Base-by-base conservation (phyloP, 64 coral and sea anemone species). In the Orbicella faveolata region DNA sequence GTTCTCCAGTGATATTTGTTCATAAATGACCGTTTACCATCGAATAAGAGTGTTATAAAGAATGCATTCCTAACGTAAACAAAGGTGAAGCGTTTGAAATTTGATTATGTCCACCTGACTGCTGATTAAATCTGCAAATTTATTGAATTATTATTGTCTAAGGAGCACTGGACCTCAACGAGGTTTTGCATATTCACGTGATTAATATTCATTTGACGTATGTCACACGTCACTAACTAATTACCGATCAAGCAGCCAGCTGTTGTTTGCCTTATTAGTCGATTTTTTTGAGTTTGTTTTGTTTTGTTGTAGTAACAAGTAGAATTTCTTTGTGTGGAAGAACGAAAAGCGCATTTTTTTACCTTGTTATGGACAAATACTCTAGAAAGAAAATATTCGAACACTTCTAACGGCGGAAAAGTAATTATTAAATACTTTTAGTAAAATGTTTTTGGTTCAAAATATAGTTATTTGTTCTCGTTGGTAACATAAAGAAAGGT, bases 11-110 rank as follows among this genome's bases (percentile, higher is more conserved):
- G 79, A 82, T 85, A 72, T 85, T 85, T 52, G 63, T 72, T 52
- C 44, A 52, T 73, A 85, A 85, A 72, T 85, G 82, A 85, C 82
- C 82, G 82, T 85, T 85, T 62, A 85, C 82, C 82, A 85, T 85
- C 64, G 82, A 85, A 72, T 85, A 52, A 85, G 39, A 51, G 82
- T 41, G 13, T 85, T 85, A 85, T 85, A 23, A 85, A 52, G 82
- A 85, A 85, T 85, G 82, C 36, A 85, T 52, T 41, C 36, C 64
- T 72, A 85, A 73, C 37, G 65, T 85, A 85, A 85, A 85, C 82
- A 85, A 85, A 85, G 64, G 65, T 23, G 11, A 85, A 85, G 82
- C 82, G 82, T 85, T 52, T 72, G 82, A 85, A 73, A 85, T 85
- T 65, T 72, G 73, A 85, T 85, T 85, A 85, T 85, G 64, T 55